phyloP scores from a whole-genome alignment of 1,140 invertebrate species.

The Arion vulgaris region DNA sequence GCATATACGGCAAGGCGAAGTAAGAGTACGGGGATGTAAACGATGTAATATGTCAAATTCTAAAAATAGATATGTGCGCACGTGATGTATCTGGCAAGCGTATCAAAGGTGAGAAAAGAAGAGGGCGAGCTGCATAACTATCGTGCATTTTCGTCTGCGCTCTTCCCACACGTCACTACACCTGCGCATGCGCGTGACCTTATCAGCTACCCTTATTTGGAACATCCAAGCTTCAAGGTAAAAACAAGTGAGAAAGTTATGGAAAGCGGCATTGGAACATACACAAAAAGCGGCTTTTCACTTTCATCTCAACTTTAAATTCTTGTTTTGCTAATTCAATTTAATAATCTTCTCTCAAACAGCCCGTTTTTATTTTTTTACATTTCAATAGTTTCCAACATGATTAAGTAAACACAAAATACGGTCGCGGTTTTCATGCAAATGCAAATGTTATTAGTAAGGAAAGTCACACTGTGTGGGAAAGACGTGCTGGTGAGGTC shows the following conservation, averaged over 20 bases:
- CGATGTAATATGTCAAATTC: too few relatives aligned
- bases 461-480: background rate
- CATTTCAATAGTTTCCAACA: too few relatives aligned
- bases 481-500: background rate
- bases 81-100: background rate
- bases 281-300: too few relatives aligned
- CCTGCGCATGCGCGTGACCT: conserved; percentile 32
- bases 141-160: background rate
- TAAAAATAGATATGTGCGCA: conserved; percentile 1
- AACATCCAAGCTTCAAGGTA: conserved; percentile 28
- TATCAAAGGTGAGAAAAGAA: background rate
- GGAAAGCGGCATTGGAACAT: too few relatives aligned
- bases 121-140: background rate
- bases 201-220: conserved; percentile 33
- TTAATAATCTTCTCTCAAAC: too few relatives aligned
- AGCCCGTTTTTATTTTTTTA: too few relatives aligned
- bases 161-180: background rate
- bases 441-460: background rate
- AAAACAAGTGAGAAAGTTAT: background rate
- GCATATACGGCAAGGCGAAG: too few relatives aligned
- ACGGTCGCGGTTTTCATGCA: background rate
- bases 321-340: too few relatives aligned
- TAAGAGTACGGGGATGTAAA: too few relatives aligned
- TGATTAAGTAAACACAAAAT: too few relatives aligned
- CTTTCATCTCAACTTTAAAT: too few relatives aligned